These are phyloP conservation scores for Ormia ochracea DNA, from an alignment of 2,888 invertebrate genomes.

Conservation along the genomic window DNA sequence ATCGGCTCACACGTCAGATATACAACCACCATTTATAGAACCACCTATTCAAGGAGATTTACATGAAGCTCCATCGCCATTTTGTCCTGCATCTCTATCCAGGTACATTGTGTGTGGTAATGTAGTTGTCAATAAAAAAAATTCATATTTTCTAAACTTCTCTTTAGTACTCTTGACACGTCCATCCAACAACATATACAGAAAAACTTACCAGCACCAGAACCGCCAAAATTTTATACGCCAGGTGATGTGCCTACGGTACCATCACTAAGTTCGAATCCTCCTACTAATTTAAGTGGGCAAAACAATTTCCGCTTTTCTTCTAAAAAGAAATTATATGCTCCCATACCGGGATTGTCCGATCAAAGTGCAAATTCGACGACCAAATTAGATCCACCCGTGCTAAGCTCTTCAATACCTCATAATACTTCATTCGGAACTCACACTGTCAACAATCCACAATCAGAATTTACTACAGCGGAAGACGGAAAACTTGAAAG, in stretches of 20 bases:
- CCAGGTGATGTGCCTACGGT: conserved; percentile 70
- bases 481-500: conserved; percentile 68
- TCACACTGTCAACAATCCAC: not conserved
- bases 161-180: not conserved
- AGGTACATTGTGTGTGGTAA: conserved; percentile 46
- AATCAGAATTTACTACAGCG: not conserved
- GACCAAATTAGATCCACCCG: conserved; percentile 27
- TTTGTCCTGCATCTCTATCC: conserved; percentile 40
- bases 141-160: not conserved
- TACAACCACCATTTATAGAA: conserved; percentile 70
- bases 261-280: conserved; percentile 13
- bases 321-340: conserved; percentile 84
- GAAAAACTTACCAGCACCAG: conserved; percentile 49
- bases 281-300: conserved; percentile 55
- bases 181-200: conserved; percentile 19
- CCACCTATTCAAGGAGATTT: conserved; percentile 3
- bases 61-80: conserved; percentile 30
- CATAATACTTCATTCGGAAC: not conserved
- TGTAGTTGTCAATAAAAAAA: too few species aligned
- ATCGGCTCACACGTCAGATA: conserved; percentile 67
- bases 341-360: conserved; percentile 85
- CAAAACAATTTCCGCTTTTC: conserved; percentile 82
- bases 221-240: conserved; percentile 74
- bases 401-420: conserved; percentile 30
- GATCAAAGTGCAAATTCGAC: conserved; percentile 60